Evolutionary conservation across 1,140 invertebrate species (phyloP).

Genomic region (Ceratoteleas bidentatus): DNA sequence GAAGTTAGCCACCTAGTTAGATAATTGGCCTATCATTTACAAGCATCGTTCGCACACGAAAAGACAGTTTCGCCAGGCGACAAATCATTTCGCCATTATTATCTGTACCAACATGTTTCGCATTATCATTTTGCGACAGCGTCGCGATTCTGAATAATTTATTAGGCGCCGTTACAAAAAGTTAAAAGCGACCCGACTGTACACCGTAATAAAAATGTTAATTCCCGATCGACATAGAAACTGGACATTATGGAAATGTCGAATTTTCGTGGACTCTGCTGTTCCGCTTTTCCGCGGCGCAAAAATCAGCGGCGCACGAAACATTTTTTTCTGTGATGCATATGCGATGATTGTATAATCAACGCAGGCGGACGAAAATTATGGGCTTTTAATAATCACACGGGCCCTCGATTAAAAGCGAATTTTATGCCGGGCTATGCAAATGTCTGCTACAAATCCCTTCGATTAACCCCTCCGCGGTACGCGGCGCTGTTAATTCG

Average conservation of each 20-base stretch:
- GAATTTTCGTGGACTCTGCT: not conserved
- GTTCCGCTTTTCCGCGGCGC: not conserved
- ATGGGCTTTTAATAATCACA: not conserved
- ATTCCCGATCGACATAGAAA: too few species aligned
- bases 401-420: not conserved
- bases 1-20: not conserved
- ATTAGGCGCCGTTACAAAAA: too few species aligned
- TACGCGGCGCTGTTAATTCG: not conserved
- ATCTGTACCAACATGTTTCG: too few species aligned
- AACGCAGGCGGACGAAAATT: not conserved
- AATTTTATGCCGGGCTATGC: not conserved
- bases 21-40: constrained; percentile 4
- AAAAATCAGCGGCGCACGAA: too few species aligned
- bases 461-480: not conserved
- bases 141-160: too few species aligned
- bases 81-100: too few species aligned
- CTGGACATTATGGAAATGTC: not conserved
- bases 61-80: not conserved
- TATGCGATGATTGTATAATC: not conserved
- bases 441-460: not conserved
- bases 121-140: too few species aligned
- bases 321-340: not conserved
- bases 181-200: too few species aligned
- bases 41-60: not conserved
- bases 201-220: too few species aligned